Evolutionary conservation across 1,140 invertebrate genomes (phyloP).

Genomic region (Sitobion miscanthi): DNA sequence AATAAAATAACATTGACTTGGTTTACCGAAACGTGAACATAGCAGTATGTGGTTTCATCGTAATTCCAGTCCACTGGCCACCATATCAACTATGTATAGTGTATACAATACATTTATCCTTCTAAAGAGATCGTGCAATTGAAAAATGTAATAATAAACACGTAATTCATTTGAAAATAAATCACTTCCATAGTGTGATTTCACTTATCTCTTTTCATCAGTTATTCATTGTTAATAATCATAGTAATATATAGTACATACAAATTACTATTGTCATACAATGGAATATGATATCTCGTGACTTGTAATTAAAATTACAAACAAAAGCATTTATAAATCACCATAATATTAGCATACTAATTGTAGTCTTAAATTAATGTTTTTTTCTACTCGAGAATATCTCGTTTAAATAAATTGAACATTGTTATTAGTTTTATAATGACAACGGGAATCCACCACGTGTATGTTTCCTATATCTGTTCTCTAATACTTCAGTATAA

Average conservation of each 20-base stretch:
- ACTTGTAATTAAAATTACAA: neutral
- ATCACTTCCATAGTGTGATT: neutral
- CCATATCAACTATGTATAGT: neutral
- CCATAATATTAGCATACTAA: neutral
- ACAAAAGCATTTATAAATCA: neutral
- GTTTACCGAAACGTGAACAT: slow-evolving; percentile 17
- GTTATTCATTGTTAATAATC: slow-evolving; percentile 10
- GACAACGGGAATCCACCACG: too few relatives aligned
- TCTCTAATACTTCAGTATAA: too few relatives aligned
- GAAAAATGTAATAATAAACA: slow-evolving; percentile 17
- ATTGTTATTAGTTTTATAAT: too few relatives aligned
- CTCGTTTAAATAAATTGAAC: too few relatives aligned
- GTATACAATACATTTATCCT: slow-evolving; percentile 5
- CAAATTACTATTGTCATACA: neutral
- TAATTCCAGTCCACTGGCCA: slow-evolving; percentile 15
- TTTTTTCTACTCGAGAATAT: too few relatives aligned
- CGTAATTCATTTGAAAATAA: neutral
- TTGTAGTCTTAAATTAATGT: neutral
- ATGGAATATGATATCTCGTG: neutral
- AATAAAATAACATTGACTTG: slow-evolving; percentile 32
- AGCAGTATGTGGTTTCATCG: slow-evolving; percentile 5
- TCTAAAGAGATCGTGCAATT: neutral
- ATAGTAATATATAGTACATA: neutral
- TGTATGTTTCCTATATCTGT: too few relatives aligned
- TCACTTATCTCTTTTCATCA: slow-evolving; percentile 7